These are phyloP conservation scores for Lymantria dispar DNA, from an alignment of 2,888 invertebrate species.

Conservation along the genomic window DNA sequence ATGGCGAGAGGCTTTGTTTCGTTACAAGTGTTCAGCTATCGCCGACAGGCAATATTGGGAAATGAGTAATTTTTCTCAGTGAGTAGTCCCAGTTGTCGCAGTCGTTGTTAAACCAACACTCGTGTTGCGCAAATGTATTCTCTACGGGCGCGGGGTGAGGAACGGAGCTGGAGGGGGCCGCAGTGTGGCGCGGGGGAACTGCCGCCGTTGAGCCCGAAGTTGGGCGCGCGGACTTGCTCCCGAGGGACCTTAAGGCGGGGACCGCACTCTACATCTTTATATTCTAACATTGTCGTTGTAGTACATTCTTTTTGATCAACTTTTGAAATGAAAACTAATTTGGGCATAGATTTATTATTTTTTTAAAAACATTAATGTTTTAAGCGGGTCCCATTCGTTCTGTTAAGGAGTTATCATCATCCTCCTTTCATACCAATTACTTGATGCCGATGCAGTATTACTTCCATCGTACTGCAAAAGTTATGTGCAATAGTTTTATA, in stretches of 20 bases:
- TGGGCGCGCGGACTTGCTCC: constrained; percentile 79
- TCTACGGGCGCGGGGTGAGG: constrained; percentile 68
- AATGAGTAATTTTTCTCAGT: constrained; percentile 75
- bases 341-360: too few relatives aligned
- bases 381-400: not conserved
- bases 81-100: constrained; percentile 69
- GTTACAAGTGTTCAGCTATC: constrained; percentile 36
- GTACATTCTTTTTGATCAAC: not conserved
- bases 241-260: constrained; percentile 65
- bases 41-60: constrained; percentile 46
- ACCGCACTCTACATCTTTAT: constrained; percentile 54
- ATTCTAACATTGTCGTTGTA: constrained; percentile 15
- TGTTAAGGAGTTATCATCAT: too few relatives aligned
- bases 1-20: constrained; percentile 47
- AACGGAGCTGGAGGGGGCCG: constrained; percentile 40
- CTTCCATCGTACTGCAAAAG: too few relatives aligned
- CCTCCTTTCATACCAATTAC: too few relatives aligned
- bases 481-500: too few relatives aligned
- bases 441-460: too few relatives aligned
- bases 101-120: constrained; percentile 77
- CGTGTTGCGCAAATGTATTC: constrained; percentile 82
- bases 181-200: constrained; percentile 36
- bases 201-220: constrained; percentile 77
- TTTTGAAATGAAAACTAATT: too few relatives aligned
- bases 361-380: not conserved